Evolutionary conservation across 2,113 vertebrate species (phyloP).

Genomic region (Chloebia gouldiae): DNA sequence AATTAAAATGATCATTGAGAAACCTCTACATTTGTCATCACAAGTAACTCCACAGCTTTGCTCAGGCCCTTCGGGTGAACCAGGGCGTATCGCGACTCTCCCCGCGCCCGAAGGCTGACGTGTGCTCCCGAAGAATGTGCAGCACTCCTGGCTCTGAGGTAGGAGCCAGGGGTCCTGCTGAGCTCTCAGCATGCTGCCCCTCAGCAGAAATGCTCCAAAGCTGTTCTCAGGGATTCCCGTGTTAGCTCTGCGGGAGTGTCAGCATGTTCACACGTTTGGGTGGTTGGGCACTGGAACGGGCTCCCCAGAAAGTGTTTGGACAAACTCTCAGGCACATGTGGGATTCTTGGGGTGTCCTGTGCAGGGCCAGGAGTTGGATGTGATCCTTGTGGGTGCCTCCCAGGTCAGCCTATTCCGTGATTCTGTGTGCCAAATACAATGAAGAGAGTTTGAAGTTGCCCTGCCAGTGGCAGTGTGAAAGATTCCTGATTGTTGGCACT

Average conservation of each 20-base stretch:
- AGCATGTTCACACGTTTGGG: rapidly evolving
- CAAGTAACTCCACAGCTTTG: neutral
- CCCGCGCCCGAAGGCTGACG: neutral
- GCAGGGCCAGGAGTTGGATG: neutral
- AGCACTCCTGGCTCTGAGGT: neutral
- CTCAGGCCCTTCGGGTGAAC: neutral
- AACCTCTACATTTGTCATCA: neutral
- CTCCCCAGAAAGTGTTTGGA: neutral
- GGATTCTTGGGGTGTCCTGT: neutral
- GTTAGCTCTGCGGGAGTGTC: neutral
- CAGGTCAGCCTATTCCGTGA: too few relatives aligned
- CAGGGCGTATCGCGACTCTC: neutral
- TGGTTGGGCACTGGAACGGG: neutral
- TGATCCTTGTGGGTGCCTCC: neutral
- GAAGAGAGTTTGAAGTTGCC: neutral
- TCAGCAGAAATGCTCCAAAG: neutral
- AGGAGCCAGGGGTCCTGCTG: neutral
- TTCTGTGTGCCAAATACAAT: neutral
- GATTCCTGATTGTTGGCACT: neutral
- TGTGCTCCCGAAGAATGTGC: neutral
- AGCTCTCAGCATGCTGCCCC: neutral
- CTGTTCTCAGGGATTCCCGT: neutral
- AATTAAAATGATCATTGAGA: neutral
- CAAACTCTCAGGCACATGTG: neutral
- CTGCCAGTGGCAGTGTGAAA: neutral